Conservation (phyloP, 1,140 invertebrate species). For the Papilio xuthus region DNA sequence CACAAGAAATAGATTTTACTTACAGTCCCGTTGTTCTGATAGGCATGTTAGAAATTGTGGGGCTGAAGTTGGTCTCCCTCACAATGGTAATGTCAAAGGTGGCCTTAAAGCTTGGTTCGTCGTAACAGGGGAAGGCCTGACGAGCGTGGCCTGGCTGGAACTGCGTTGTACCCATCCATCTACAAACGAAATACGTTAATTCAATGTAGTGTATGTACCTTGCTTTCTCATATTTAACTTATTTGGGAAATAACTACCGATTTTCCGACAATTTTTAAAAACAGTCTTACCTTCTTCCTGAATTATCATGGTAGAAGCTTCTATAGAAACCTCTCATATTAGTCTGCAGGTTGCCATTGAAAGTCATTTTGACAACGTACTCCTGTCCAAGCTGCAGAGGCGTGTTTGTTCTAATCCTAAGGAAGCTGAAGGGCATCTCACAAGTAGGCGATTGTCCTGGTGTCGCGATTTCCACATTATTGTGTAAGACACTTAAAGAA, state of each 20-base stretch:
- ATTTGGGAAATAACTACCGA: not conserved
- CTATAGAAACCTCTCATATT: conserved; percentile 83
- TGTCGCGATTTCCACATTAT: conserved; percentile 40
- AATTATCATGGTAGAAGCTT: conserved; percentile 77
- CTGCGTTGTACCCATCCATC: conserved; percentile 88
- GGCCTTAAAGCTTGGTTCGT: conserved; percentile 93
- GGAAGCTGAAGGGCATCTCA: conserved; percentile 61
- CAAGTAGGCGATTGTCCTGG: conserved; percentile 49
- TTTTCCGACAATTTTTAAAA: not conserved
- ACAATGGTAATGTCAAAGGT: conserved; percentile 86
- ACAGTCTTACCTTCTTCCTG: conserved; percentile 57
- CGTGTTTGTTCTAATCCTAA: conserved; percentile 54
- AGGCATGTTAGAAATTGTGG: conserved; percentile 80
- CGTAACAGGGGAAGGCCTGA: conserved; percentile 94
- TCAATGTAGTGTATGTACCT: not conserved
- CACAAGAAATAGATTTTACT: conserved; percentile 40
- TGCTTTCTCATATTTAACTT: not conserved
- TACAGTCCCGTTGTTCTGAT: conserved; percentile 52
- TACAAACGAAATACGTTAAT: conserved; percentile 55
- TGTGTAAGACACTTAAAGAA: conserved; percentile 44
- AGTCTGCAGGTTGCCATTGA: conserved; percentile 75
- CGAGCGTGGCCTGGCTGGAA: conserved; percentile 92
- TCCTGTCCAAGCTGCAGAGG: conserved; percentile 46
- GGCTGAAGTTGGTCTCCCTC: conserved; percentile 66
- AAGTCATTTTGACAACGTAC: conserved; percentile 63